Evolutionary conservation across 2,113 vertebrate genomes (phyloP), one percentile per base, ranked within the genome.

Genomic region (Ursus arctos): DNA sequence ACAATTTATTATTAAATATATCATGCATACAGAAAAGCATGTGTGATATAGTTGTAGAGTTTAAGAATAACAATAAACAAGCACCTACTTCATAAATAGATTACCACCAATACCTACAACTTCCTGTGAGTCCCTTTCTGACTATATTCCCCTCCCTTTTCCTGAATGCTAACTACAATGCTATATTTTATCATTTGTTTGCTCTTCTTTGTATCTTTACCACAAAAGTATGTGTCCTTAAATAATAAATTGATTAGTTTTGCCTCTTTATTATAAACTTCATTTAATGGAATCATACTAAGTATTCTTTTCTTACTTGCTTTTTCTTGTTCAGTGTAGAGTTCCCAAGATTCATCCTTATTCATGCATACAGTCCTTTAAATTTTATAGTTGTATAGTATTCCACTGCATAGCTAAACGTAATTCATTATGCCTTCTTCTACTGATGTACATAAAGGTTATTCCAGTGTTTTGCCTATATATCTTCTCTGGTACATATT

Each of bases 161-260:
- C 67, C 47, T 92, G n/a, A 80, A 90, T 49, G 63, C 16, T 85
- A 43, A 76, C 88, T 28, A 49, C 3, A 31, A 1, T 28, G 16
- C 36, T 36, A 14, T 2, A 40, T 55, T 80, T 91, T 81, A 15
- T 74, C 12, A 88, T 47, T 47, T 79, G 15, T 18, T 91, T 63
- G 21, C n/a, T 91, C 88, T 88, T 90, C 36, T n/a, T 86, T 89
- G 40, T 79, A 36, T 83, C 61, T 1, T 90, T 47, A 47, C 36
- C 51, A 95, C 22, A 71, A 92, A 76, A 36, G 18, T 57, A 22
- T 24, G 1, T 61, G 6, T 88, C 24, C 7, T 88, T 14, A 67
- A 94, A 59, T 85, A 82, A 84, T 76, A 81, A 49, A 40, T 88
- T 21, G 74, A 57, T 94, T 81, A 51, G 15, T 84, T 24, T 93